phyloP scores from a whole-genome alignment of 2,113 vertebrate species.

The Pseudois nayaur region DNA sequence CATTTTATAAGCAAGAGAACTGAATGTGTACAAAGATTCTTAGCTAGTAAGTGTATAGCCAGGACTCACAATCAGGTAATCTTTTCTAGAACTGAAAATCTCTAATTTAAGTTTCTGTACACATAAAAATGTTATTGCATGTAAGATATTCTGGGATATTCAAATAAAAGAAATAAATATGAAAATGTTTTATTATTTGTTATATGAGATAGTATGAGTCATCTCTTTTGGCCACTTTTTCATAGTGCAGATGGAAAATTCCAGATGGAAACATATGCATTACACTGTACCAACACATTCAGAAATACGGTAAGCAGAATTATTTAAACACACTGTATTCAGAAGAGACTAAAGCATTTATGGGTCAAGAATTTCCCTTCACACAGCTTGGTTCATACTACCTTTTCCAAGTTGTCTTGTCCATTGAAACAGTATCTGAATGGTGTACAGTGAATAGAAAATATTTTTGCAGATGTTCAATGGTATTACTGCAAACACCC shows the following conservation, averaged over 20 bases:
- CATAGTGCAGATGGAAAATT: not conserved
- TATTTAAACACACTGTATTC: slow-evolving; percentile 20
- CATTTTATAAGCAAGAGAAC: not conserved
- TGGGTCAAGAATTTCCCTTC: slow-evolving; percentile 45
- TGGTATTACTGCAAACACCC: not conserved
- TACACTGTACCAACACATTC: not conserved
- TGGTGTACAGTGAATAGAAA: not conserved
- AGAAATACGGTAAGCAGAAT: slow-evolving; percentile 29
- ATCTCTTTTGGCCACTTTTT: not conserved
- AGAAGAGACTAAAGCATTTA: slow-evolving; percentile 17
- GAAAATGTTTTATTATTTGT: not conserved
- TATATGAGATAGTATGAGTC: not conserved
- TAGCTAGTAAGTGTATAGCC: not conserved
- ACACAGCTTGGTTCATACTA: slow-evolving; percentile 3
- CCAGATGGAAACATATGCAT: not conserved
- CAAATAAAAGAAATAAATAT: not conserved
- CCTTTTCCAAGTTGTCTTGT: slow-evolving; percentile 39
- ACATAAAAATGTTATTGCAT: not conserved
- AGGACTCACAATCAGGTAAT: not conserved
- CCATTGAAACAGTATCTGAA: slow-evolving; percentile 42
- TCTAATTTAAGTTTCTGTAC: not conserved
- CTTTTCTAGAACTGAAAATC: not conserved
- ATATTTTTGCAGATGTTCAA: slow-evolving; percentile 56
- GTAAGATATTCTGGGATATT: not conserved
- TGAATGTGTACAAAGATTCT: not conserved